Evolutionary conservation across 2,113 vertebrate genomes (phyloP).

Genomic region (Ranitomeya variabilis): DNA sequence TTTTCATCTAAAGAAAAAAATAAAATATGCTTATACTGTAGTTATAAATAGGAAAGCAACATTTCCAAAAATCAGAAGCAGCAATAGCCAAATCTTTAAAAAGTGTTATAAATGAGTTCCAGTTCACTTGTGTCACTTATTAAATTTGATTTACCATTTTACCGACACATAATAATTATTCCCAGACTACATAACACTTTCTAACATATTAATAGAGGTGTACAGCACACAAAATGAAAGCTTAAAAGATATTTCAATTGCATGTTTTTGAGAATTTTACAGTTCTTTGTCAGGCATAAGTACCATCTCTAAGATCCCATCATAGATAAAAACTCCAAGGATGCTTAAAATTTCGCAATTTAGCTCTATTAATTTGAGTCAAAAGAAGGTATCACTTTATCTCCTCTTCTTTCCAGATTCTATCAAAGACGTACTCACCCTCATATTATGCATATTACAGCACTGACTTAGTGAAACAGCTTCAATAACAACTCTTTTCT

Average conservation of each 20-base stretch:
- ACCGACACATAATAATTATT: background rate
- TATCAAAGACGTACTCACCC: background rate
- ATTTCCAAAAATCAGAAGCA: no score
- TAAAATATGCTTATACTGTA: no score
- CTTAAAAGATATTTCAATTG: background rate
- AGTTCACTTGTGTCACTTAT: background rate
- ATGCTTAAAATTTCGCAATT: background rate
- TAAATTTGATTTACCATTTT: background rate
- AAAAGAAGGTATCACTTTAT: background rate
- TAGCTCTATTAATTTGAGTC: background rate
- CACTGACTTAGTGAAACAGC: background rate
- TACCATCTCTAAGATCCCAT: background rate
- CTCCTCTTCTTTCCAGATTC: background rate
- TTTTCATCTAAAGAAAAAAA: no score
- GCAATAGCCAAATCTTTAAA: no score
- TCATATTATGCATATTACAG: background rate
- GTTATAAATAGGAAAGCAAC: no score
- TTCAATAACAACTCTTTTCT: background rate
- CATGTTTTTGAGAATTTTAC: background rate
- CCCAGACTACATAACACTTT: background rate
- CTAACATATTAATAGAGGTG: background rate
- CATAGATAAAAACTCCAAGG: background rate
- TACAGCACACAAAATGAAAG: background rate
- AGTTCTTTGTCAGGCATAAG: background rate
- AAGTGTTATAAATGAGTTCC: no score